Evolutionary conservation across 2,797 vertebrate species (phyloP).

Genomic region (Neosilurus hyrtlii): DNA sequence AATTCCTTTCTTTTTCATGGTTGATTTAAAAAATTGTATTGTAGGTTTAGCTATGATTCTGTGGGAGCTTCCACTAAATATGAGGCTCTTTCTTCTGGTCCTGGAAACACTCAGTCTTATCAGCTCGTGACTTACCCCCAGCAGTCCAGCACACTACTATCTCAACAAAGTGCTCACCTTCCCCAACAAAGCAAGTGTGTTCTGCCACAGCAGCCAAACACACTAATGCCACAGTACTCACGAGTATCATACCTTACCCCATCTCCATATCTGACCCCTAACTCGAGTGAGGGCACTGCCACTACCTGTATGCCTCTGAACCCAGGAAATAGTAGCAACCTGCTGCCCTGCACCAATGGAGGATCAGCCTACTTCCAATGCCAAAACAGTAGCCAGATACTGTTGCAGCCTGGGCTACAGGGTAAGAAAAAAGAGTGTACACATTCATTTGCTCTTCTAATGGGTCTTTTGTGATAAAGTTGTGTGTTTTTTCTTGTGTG

Average conservation of each 20-base stretch:
- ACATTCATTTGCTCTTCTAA: background rate
- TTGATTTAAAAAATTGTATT: slow-evolving; percentile 18
- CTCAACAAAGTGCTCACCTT: slow-evolving; percentile 54
- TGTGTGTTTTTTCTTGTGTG: slow-evolving; percentile 34
- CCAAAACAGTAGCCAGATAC: slow-evolving; percentile 66
- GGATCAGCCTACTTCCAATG: slow-evolving; percentile 73
- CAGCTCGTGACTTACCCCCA: slow-evolving; percentile 69
- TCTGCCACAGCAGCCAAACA: slow-evolving; percentile 42
- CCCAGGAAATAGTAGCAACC: slow-evolving; percentile 62
- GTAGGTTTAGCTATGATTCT: slow-evolving; percentile 69
- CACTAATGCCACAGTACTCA: slow-evolving; percentile 59
- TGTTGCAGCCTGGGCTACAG: slow-evolving; percentile 73
- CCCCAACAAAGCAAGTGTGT: slow-evolving; percentile 54
- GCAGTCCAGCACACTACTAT: slow-evolving; percentile 51
- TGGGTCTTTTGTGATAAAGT: background rate
- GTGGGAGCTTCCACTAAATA: slow-evolving; percentile 58
- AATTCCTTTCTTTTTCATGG: background rate
- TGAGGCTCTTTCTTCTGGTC: slow-evolving; percentile 68
- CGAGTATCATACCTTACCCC: slow-evolving; percentile 74
- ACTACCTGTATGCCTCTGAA: slow-evolving; percentile 71
- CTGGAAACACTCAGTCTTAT: slow-evolving; percentile 68
- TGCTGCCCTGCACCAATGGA: slow-evolving; percentile 67
- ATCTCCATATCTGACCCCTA: slow-evolving; percentile 71
- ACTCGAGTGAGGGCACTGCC: slow-evolving; percentile 67
- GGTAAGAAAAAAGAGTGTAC: slow-evolving; percentile 60